phyloP scores from a whole-genome alignment of 2,113 vertebrate species.

The Brachyistius frenatus region DNA sequence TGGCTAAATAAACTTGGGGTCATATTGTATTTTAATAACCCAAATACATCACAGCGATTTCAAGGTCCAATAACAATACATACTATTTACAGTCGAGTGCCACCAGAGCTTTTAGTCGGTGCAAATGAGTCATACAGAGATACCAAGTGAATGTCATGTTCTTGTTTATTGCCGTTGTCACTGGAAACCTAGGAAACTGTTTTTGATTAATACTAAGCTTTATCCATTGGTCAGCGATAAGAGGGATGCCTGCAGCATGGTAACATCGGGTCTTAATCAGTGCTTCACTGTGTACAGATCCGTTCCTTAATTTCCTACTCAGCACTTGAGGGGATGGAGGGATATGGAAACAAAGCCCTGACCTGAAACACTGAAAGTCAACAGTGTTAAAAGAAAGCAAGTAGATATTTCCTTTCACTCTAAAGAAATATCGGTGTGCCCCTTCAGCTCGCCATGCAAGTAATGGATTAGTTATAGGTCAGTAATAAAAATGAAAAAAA shows the following conservation, averaged over 20 bases:
- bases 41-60: conserved; percentile 7
- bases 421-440: conserved; percentile 11
- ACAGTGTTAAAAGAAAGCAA: conserved; percentile 36
- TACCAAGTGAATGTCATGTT: conserved; percentile 11
- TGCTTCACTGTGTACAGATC: conserved; percentile 33
- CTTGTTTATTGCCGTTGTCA: conserved; percentile 1
- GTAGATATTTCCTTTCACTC: conserved; percentile 45
- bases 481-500: conserved; percentile 33
- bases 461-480: conserved; percentile 31
- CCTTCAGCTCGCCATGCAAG: not conserved
- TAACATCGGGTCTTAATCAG: conserved; percentile 60
- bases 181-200: not conserved
- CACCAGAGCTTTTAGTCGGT: not conserved
- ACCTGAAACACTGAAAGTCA: conserved; percentile 23
- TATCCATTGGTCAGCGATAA: conserved; percentile 26
- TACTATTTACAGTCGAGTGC: not conserved
- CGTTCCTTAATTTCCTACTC: conserved; percentile 64
- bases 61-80: not conserved
- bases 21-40: conserved; percentile 8
- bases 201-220: not conserved
- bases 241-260: not conserved
- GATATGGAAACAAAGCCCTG: conserved; percentile 27
- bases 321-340: conserved; percentile 31
- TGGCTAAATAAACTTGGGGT: conserved; percentile 3
- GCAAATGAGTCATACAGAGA: conserved; percentile 17